A percentile compares a stretch with the other conserved stretches of the same genome.
phyloP scores from a whole-genome alignment of 2,888 invertebrate genomes.

The Synergus gifuensis region DNA sequence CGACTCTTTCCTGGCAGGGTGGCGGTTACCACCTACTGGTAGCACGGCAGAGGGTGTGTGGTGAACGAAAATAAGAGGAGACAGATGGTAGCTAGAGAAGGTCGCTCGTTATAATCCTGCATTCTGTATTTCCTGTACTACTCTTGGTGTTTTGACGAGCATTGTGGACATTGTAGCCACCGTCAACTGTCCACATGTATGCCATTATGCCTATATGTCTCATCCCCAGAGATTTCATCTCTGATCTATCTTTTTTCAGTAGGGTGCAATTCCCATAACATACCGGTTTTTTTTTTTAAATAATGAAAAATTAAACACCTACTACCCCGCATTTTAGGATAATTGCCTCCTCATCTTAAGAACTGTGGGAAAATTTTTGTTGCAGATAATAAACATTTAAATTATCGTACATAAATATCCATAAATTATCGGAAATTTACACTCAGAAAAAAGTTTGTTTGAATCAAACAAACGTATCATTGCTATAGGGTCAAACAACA shows the following conservation, averaged over 20 bases:
- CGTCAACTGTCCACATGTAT: slow-evolving; percentile 46
- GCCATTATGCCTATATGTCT: background rate
- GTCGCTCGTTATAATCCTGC: slow-evolving; percentile 52
- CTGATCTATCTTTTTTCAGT: slow-evolving; percentile 16
- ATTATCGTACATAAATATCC: no score
- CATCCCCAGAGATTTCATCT: slow-evolving; percentile 39
- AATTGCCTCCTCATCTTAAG: no score
- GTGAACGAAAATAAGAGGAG: slow-evolving; percentile 42
- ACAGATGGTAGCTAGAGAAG: slow-evolving; percentile 50
- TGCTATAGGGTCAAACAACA: no score
- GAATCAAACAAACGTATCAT: no score
- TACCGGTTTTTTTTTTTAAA: no score
- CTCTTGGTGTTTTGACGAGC: slow-evolving; percentile 44
- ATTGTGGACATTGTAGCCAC: slow-evolving; percentile 53
- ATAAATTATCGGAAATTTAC: no score
- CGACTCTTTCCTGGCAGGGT: slow-evolving; percentile 25
- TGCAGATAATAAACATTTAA: no score
- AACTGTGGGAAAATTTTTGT: no score
- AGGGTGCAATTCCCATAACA: no score
- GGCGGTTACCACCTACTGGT: slow-evolving; percentile 37
- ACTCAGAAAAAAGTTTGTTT: no score
- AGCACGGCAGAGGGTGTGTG: slow-evolving; percentile 35
- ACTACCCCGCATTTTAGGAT: no score
- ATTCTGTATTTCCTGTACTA: slow-evolving; percentile 40
- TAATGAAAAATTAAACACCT: no score